Percentiles rank a stretch among this genome's conserved stretches.
These are phyloP conservation scores for Bombus confusus DNA, from an alignment of 1,140 invertebrate species.

Conservation along the genomic window DNA sequence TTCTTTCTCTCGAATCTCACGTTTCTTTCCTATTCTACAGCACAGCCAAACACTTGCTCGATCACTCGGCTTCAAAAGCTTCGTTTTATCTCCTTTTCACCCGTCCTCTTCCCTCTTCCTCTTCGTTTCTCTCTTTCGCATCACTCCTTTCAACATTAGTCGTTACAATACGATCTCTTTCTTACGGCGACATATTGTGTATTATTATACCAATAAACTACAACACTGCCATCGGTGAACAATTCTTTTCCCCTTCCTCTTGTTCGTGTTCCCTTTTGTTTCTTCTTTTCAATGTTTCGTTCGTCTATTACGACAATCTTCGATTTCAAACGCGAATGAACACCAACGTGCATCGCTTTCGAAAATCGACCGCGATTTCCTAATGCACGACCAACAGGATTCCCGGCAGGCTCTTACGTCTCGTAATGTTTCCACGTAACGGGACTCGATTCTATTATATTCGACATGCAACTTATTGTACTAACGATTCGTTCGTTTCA, in stretches of 20 bases:
- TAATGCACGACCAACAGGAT: conserved; percentile 34
- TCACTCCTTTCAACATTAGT: conserved; percentile 6
- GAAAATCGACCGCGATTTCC: conserved; percentile 31
- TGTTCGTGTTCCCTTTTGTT: neutral
- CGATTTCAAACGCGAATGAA: neutral
- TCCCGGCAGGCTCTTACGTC: conserved; percentile 22
- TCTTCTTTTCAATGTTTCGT: neutral
- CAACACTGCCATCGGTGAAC: conserved; percentile 46
- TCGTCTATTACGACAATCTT: neutral
- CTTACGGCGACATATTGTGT: conserved; percentile 42
- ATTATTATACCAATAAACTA: conserved; percentile 44
- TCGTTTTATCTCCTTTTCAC: conserved; percentile 33
- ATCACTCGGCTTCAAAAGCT: conserved; percentile 71
- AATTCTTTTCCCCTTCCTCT: conserved; percentile 37
- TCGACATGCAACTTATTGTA: neutral
- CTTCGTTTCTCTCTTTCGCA: conserved; percentile 12
- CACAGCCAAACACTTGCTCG: conserved; percentile 82
- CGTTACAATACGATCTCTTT: conserved; percentile 49
- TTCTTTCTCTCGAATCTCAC: conserved; percentile 31
- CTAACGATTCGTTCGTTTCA: neutral
- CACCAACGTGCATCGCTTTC: neutral
- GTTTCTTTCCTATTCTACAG: conserved; percentile 77
- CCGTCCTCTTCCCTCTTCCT: conserved; percentile 33
- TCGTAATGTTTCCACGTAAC: conserved; percentile 29
- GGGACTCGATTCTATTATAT: conserved; percentile 9